Evolutionary conservation across 2,113 vertebrate genomes (phyloP), one percentile per base, ranked within the genome.

Genomic region (Carassius carassius): DNA sequence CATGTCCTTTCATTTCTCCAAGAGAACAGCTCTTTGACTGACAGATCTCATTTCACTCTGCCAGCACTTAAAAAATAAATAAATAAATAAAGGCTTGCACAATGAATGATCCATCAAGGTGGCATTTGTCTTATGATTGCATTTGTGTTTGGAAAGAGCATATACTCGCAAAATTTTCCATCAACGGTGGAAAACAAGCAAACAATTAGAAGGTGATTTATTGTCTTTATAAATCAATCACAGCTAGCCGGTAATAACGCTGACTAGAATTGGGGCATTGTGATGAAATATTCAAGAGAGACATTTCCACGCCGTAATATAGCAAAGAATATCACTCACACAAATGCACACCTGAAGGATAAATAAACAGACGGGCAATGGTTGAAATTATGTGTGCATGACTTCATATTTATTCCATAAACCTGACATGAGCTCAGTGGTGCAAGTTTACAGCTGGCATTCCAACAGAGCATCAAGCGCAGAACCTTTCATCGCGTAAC

Each of bases 391-490:
- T 90, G 89, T 89, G 88, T 60, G 81, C 78, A 16, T 86, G 88
- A 89, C 86, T 92, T 86, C 90, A 91, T 91, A 92, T 91, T 91
- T 67, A 41, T 77, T 84, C 79, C 89, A 92, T 92, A 92, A 94
- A 93, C 87, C 88, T 90, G 91, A 93, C 90, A 92, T 77, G 84
- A 90, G 85, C 83, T 88, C 84, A 89, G 90, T 89, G 32, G 85
- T 89, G 88, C 85, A 78, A 87, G 91, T 90, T 87, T 88, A 91
- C 85, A 77, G 85, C 21, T 74, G 6, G 56, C 75, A 49, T 69
- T 83, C 67, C 82, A 83, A 58, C 72, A 56, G 86, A 91, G 81
- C 81, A 10, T 74, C 85, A 32, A 81, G 51, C 77, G n/a, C 51
- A 84, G 16, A 56, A 82, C 16, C 69, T 76, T 85, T 86, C 44